These are phyloP conservation scores for Deroptyus accipitrinus DNA, from an alignment of 2,113 vertebrate genomes.

Conservation along the genomic window DNA sequence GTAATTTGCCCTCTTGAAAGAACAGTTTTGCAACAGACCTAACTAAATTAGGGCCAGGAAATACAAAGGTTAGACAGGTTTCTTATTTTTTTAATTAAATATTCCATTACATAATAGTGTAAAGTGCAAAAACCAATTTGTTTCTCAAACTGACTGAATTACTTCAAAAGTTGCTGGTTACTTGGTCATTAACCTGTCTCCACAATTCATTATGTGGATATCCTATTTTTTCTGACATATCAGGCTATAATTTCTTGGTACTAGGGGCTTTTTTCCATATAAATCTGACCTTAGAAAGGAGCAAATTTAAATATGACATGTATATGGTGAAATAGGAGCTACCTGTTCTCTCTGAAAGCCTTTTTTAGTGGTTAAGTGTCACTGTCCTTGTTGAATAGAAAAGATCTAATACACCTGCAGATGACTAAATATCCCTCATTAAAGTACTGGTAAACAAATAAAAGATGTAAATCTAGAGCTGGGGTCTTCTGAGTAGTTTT, in stretches of 20 bases:
- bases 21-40: not conserved
- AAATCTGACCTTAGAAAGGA: not conserved
- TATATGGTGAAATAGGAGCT: not conserved
- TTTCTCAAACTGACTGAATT: not conserved
- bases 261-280: not conserved
- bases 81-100: conserved; percentile 28
- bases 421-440: not conserved
- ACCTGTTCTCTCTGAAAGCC: not conserved
- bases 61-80: not conserved
- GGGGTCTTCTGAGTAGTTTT: not conserved
- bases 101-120: not conserved
- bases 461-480: not conserved
- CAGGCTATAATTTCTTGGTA: not conserved
- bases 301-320: not conserved
- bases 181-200: not conserved
- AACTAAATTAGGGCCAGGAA: not conserved
- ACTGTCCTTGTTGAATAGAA: not conserved
- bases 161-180: not conserved
- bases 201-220: not conserved
- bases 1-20: not conserved
- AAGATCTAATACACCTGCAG: not conserved
- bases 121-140: not conserved
- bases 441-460: not conserved
- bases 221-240: not conserved
- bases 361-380: not conserved